Percentiles rank a stretch among this genome's conserved stretches.
These are phyloP conservation scores for Danaus chrysippus DNA, from an alignment of 2,888 invertebrate genomes.

Conservation along the genomic window DNA sequence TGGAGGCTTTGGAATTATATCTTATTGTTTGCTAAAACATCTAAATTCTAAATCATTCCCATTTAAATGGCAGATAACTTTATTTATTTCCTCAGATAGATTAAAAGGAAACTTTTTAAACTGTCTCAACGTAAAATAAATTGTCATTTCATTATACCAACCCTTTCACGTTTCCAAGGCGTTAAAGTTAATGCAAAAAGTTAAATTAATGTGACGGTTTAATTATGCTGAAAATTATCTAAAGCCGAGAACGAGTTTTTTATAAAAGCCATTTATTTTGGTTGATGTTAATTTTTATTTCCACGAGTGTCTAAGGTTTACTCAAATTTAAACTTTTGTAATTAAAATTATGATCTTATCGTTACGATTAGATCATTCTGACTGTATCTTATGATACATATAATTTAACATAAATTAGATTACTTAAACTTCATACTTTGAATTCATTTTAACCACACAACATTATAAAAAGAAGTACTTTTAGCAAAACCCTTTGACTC, in stretches of 20 bases:
- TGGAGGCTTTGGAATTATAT: constrained; percentile 3
- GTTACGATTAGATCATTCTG: no score
- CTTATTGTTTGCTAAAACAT: not conserved
- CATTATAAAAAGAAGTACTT: no score
- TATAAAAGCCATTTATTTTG: constrained; percentile 2
- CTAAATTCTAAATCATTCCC: no score
- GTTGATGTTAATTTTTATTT: not conserved
- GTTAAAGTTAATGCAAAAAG: constrained; percentile 1
- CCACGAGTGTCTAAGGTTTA: not conserved
- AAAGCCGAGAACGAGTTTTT: not conserved
- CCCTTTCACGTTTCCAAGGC: not conserved
- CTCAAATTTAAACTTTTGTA: no score
- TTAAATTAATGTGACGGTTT: constrained; percentile 4
- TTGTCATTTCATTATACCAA: not conserved
- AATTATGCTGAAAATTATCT: constrained; percentile 2
- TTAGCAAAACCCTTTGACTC: no score
- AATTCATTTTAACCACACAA: no score
- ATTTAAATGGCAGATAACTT: no score
- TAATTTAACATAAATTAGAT: no score
- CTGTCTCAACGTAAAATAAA: not conserved
- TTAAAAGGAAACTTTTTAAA: not conserved
- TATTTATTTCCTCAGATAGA: no score
- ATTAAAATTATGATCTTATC: no score
- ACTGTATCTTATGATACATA: no score
- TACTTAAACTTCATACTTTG: no score